Conservation (phyloP, 2,113 vertebrate species). For the Spea multiplicata region DNA sequence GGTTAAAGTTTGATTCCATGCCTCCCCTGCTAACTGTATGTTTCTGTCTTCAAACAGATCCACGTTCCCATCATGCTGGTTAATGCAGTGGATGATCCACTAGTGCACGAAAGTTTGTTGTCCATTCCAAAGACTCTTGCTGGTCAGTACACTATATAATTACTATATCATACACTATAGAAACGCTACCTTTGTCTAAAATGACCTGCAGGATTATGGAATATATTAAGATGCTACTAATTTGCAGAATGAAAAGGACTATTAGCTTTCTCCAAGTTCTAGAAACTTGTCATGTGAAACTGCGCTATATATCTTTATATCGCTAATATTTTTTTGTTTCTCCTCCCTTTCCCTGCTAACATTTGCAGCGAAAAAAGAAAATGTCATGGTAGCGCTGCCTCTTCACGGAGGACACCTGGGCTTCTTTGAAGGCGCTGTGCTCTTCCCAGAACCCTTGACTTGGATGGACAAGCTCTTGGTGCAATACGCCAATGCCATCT, state of each 20-base stretch:
- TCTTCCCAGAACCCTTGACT: slow-evolving; percentile 93
- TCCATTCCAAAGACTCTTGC: slow-evolving; percentile 92
- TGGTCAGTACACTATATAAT: slow-evolving; percentile 65
- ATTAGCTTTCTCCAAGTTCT: no score
- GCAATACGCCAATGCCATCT: slow-evolving; percentile 88
- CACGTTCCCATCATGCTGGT: slow-evolving; percentile 91
- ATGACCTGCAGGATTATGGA: no score
- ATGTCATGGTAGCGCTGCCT: slow-evolving; percentile 89
- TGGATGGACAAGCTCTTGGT: slow-evolving; percentile 99
- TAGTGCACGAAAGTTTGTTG: slow-evolving; percentile 92
- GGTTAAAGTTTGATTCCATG: neutral
- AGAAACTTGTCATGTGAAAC: no score
- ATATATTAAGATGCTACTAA: no score
- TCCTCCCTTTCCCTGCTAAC: neutral
- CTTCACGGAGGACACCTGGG: slow-evolving; percentile 95
- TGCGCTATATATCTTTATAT: no score
- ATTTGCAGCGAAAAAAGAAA: slow-evolving; percentile 83
- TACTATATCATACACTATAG: no score
- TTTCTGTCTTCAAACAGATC: slow-evolving; percentile 67
- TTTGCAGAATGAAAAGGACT: no score
- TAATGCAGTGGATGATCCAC: slow-evolving; percentile 91
- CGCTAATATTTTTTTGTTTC: no score
- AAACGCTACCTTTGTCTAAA: no score
- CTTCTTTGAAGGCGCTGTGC: slow-evolving; percentile 96
- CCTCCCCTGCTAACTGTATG: neutral